Conservation (phyloP, 2,113 vertebrate species). For the Vimba vimba region DNA sequence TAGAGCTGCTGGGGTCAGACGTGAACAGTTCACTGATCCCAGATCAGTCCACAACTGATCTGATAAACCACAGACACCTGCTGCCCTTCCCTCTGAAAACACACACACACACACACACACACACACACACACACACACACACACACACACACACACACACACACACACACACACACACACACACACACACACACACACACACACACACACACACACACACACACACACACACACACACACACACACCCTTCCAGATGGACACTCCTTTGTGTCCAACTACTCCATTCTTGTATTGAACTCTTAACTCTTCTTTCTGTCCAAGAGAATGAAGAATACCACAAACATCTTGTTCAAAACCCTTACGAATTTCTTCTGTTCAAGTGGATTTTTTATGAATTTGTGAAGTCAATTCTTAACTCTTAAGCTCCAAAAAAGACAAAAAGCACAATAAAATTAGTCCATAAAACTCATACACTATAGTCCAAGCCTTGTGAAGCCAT, state of each 20-base stretch:
- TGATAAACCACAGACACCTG: constrained; percentile 58
- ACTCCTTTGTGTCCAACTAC: constrained; percentile 21
- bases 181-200: no score
- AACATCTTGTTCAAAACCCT: no score
- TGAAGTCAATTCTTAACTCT: not conserved
- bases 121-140: no score
- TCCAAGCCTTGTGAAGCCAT: not conserved
- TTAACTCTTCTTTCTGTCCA: not conserved
- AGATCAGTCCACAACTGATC: constrained; percentile 33
- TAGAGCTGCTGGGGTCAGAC: constrained; percentile 34
- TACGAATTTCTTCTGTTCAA: no score
- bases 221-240: constrained; percentile 13
- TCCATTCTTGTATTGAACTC: not conserved
- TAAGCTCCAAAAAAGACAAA: not conserved
- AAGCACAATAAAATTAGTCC: not conserved
- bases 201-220: no score
- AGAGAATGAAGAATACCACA: not conserved
- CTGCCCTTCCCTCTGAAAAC: constrained; percentile 31
- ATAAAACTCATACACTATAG: not conserved
- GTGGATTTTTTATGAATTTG: not conserved
- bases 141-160: no score
- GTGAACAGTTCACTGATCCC: constrained; percentile 25
- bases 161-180: no score
- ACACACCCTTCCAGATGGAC: constrained; percentile 38
- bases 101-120: no score